These are phyloP conservation scores for Sympetrum striolatum DNA, from an alignment of 2,888 invertebrate genomes.

Conservation along the genomic window DNA sequence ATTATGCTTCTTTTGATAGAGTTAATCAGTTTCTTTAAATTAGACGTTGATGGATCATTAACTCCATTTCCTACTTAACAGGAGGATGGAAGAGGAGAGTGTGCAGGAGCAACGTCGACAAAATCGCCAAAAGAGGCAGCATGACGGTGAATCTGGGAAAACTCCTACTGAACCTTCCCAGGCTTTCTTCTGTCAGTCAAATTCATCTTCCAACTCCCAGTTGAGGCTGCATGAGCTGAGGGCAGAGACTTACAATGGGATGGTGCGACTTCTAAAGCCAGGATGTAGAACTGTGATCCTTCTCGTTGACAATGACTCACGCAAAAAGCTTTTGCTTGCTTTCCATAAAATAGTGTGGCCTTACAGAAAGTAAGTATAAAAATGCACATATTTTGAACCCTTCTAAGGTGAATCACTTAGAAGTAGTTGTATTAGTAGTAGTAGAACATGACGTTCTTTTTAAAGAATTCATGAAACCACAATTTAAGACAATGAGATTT, in stretches of 20 bases:
- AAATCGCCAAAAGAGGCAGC: neutral
- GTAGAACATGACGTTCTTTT: too few species aligned
- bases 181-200: neutral
- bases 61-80: conserved; percentile 50
- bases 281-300: conserved; percentile 94
- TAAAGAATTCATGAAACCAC: too few species aligned
- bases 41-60: too few species aligned
- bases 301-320: conserved; percentile 87
- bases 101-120: conserved; percentile 51
- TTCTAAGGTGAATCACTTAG: too few species aligned
- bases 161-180: neutral
- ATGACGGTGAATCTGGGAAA: neutral
- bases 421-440: too few species aligned
- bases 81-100: conserved; percentile 67
- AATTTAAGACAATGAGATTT: too few species aligned
- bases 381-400: too few species aligned
- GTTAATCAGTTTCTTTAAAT: too few species aligned
- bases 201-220: conserved; percentile 64
- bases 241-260: conserved; percentile 93
- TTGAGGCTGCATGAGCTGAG: conserved; percentile 88
- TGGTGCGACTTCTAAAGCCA: conserved; percentile 90
- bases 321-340: conserved; percentile 83
- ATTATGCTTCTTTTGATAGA: too few species aligned
- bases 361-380: conserved; percentile 80
- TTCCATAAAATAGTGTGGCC: conserved; percentile 96